phyloP scores from a whole-genome alignment of 2,888 invertebrate species.

The Chirona hameri region DNA sequence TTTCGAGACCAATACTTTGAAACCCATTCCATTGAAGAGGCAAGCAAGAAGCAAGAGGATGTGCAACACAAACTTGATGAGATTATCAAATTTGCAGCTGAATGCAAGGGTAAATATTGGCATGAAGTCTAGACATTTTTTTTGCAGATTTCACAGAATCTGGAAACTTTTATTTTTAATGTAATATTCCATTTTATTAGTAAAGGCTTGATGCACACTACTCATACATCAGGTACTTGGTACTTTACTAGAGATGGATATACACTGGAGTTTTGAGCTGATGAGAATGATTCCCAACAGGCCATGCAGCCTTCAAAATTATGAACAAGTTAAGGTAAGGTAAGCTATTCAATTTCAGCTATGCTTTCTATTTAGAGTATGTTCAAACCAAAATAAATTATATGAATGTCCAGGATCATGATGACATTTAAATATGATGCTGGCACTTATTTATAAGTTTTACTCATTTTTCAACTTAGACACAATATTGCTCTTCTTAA shows the following conservation, averaged over 20 bases:
- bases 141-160: slow-evolving; percentile 28
- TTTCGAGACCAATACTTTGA: slow-evolving; percentile 78
- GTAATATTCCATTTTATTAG: not conserved
- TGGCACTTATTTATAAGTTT: no score
- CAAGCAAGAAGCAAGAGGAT: slow-evolving; percentile 60
- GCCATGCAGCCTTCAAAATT: not conserved
- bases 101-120: slow-evolving; percentile 57
- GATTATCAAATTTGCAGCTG: slow-evolving; percentile 60
- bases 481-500: no score
- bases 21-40: slow-evolving; percentile 64
- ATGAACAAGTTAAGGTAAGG: not conserved
- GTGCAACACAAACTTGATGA: slow-evolving; percentile 61
- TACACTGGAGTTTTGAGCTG: not conserved
- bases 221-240: no score
- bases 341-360: no score
- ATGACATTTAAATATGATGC: no score
- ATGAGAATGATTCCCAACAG: not conserved
- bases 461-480: no score
- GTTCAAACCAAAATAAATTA: no score
- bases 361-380: no score
- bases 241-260: not conserved
- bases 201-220: no score
- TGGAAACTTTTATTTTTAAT: not conserved
- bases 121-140: no score
- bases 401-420: no score